Evolutionary conservation across 2,888 invertebrate genomes (phyloP).

Genomic region (Euplagia quadripunctaria): DNA sequence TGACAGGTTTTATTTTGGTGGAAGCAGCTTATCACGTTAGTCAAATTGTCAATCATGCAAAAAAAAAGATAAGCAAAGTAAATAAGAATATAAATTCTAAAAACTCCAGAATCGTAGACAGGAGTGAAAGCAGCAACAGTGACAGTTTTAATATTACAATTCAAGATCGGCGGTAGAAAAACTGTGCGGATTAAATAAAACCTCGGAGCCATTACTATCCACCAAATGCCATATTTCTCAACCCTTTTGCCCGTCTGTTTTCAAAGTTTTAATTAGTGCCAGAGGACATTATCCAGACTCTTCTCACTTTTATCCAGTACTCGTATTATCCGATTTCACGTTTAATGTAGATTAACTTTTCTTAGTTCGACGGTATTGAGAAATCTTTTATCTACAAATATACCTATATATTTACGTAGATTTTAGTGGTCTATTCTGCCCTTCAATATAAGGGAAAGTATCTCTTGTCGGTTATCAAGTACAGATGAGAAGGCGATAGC

Average conservation of each 20-base stretch:
- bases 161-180: slow-evolving; percentile 68
- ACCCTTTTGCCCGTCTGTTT: slow-evolving; percentile 81
- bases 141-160: slow-evolving; percentile 59
- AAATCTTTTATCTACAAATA: slow-evolving; percentile 38
- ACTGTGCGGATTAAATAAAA: slow-evolving; percentile 76
- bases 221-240: slow-evolving; percentile 81
- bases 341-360: slow-evolving; percentile 66
- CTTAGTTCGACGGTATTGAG: slow-evolving; percentile 59
- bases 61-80: background rate
- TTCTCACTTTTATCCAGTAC: slow-evolving; percentile 71
- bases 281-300: slow-evolving; percentile 83
- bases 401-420: background rate
- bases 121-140: background rate
- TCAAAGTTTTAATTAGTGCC: slow-evolving; percentile 86
- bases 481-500: background rate
- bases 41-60: background rate
- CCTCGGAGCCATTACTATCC: slow-evolving; percentile 80
- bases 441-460: background rate
- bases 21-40: too few relatives aligned
- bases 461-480: background rate
- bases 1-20: too few relatives aligned
- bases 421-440: background rate
- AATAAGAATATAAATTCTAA: background rate
- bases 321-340: slow-evolving; percentile 70
- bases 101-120: background rate